Conservation (phyloP, 2,113 vertebrate species). For the Corvus moneduloides region DNA sequence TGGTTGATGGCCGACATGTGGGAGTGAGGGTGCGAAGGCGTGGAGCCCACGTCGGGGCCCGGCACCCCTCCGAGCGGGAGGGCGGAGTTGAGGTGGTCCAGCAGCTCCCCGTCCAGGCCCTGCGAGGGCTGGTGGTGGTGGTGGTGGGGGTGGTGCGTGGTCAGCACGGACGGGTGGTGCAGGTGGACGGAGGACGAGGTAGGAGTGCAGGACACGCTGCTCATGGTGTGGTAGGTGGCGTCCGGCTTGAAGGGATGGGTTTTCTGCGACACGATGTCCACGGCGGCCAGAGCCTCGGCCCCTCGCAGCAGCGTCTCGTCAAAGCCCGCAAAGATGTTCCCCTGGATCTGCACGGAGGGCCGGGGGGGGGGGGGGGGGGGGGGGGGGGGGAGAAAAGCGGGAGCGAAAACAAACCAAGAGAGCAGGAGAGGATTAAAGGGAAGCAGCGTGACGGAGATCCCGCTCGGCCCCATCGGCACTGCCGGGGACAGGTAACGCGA, state of each 20-base stretch:
- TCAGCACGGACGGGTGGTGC: slow-evolving; percentile 89
- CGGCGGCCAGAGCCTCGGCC: slow-evolving; percentile 90
- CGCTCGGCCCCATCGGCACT: not conserved
- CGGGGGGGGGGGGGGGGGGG: no score
- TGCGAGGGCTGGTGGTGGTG: slow-evolving; percentile 84
- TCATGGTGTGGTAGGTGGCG: slow-evolving; percentile 95
- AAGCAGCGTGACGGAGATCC: not conserved
- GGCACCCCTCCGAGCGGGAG: slow-evolving; percentile 85
- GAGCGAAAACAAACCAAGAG: not conserved
- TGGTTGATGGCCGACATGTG: slow-evolving; percentile 88
- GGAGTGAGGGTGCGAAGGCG: slow-evolving; percentile 84
- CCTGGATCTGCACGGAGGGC: slow-evolving; percentile 76
- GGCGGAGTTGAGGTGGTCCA: slow-evolving; percentile 85
- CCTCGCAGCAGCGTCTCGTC: slow-evolving; percentile 89
- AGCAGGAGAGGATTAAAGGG: not conserved
- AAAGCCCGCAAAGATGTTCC: slow-evolving; percentile 92
- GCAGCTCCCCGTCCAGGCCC: slow-evolving; percentile 86
- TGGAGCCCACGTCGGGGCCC: slow-evolving; percentile 83
- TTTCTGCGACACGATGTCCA: slow-evolving; percentile 90
- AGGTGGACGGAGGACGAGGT: slow-evolving; percentile 86
- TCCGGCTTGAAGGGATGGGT: slow-evolving; percentile 93
- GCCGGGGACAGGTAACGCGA: not conserved
- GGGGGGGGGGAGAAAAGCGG: not conserved
- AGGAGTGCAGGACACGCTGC: slow-evolving; percentile 88
- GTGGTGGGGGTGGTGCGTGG: slow-evolving; percentile 79